Evolutionary conservation across 2,113 vertebrate species (phyloP), one percentile per base, ranked within the genome.

Genomic region (Hystrix cristata): DNA sequence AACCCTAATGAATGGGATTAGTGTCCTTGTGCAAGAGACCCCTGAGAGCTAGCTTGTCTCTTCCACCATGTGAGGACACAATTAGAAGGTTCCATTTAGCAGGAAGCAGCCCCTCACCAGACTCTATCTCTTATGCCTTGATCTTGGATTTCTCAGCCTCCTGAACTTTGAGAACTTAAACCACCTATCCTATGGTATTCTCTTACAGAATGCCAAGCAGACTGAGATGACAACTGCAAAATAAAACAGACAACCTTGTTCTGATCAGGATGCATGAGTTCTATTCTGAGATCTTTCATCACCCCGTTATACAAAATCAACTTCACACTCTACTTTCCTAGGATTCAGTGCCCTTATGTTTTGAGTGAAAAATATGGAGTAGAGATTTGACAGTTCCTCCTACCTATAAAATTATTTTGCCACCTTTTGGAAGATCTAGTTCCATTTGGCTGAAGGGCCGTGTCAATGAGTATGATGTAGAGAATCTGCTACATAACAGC

Each of bases 381-480:
- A 86, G 81, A 88, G n/a, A 0, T 60, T 69, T 86, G 18, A 65
- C 18, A 59, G 25, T 82, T 60, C 0, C 16, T 82, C 69, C 34
- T 79, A 78, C 46, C 16, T 74, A 12, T 71, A 78, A 89, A 71
- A 72, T 79, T 25, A 74, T 93, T 69, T 96, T 95, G 2, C 31
- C 27, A 60, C 51, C 16, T 85, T 12, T 2, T 71, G 53, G 48
- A 91, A 80, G 38, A 65, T 65, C 27, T 21, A 90, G 16, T 59
- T 92, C 53, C 64, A 2, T 53, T 80, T 82, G 64, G 10, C 83
- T 65, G 27, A 74, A 59, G 25, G 19, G 69, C 55, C 60, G 38
- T 82, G n/a, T 72, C 29, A 85, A 0, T 85, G 59, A 80, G 21
- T 10, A 51, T n/a, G 4, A 21, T 55, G 0, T 18, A 74, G 57